Conservation (phyloP, 2,888 invertebrate species). For the Ligdia adustata region DNA sequence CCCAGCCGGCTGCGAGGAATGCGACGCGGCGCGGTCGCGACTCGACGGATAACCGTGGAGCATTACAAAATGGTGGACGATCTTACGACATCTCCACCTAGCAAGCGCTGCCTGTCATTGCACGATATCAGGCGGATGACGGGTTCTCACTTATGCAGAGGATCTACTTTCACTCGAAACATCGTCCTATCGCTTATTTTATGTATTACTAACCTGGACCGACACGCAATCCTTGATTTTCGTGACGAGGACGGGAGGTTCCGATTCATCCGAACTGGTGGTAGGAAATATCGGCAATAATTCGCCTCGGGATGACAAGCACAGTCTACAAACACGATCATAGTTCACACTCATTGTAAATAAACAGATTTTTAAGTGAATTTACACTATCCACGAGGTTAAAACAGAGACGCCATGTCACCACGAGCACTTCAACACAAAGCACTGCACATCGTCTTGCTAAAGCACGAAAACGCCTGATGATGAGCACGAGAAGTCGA, state of each 20-base stretch:
- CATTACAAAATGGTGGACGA: slow-evolving; percentile 84
- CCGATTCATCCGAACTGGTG: slow-evolving; percentile 81
- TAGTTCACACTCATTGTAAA: slow-evolving; percentile 82
- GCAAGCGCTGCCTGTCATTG: slow-evolving; percentile 79
- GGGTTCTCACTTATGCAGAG: slow-evolving; percentile 78
- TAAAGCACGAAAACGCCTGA: slow-evolving; percentile 83
- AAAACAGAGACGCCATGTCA: slow-evolving; percentile 81
- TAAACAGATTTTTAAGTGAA: slow-evolving; percentile 67
- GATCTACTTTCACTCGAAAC: slow-evolving; percentile 82
- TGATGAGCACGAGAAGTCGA: slow-evolving; percentile 84
- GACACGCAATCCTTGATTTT: slow-evolving; percentile 87
- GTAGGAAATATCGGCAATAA: slow-evolving; percentile 85
- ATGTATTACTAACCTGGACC: slow-evolving; percentile 85
- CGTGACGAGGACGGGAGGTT: slow-evolving; percentile 81
- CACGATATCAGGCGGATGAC: slow-evolving; percentile 80
- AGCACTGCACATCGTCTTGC: slow-evolving; percentile 81
- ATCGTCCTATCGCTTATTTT: slow-evolving; percentile 61
- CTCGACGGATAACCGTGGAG: slow-evolving; percentile 79
- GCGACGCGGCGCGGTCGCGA: slow-evolving; percentile 80
- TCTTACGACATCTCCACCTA: slow-evolving; percentile 85
- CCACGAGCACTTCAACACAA: slow-evolving; percentile 82
- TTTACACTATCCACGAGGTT: slow-evolving; percentile 64
- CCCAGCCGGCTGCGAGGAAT: slow-evolving; percentile 79
- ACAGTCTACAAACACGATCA: slow-evolving; percentile 86
- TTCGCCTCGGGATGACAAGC: slow-evolving; percentile 85